Evolutionary conservation across 2,113 vertebrate genomes (phyloP).

Genomic region (Erinaceus europaeus): DNA sequence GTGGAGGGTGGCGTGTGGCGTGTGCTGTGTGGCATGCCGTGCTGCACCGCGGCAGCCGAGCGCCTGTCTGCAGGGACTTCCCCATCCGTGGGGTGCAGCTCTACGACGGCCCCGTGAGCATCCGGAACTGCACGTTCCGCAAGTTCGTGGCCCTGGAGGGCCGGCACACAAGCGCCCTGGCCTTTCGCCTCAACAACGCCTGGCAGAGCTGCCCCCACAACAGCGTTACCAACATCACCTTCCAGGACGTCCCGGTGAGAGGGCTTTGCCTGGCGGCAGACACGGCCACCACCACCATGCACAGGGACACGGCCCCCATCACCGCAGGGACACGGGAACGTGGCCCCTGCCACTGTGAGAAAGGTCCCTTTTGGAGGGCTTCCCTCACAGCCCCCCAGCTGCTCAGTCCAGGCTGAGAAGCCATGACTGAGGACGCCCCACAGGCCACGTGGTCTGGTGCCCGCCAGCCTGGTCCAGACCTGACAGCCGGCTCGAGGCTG

Average conservation of each 20-base stretch:
- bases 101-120: conserved; percentile 94
- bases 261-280: neutral
- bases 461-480: too few relatives aligned
- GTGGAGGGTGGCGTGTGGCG: too few relatives aligned
- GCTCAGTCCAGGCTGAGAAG: neutral
- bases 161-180: conserved; percentile 94
- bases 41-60: neutral
- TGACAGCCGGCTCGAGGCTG: too few relatives aligned
- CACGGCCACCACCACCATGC: neutral
- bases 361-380: neutral
- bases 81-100: conserved; percentile 96
- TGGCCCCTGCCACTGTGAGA: too few relatives aligned
- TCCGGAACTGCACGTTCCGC: conserved; percentile 96
- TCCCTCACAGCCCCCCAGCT: neutral
- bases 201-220: conserved; percentile 99
- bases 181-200: conserved; percentile 97
- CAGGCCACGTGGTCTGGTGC: neutral
- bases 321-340: too few relatives aligned
- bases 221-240: conserved; percentile 88
- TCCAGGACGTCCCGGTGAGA: conserved; percentile 94
- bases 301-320: neutral
- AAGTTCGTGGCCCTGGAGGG: conserved; percentile 92
- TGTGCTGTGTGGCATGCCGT: too few relatives aligned
- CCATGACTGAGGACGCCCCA: neutral
- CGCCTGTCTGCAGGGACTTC: conserved; percentile 84